These are phyloP conservation scores for Megalops cyprinoides DNA, from an alignment of 2,797 vertebrate genomes.

Conservation along the genomic window DNA sequence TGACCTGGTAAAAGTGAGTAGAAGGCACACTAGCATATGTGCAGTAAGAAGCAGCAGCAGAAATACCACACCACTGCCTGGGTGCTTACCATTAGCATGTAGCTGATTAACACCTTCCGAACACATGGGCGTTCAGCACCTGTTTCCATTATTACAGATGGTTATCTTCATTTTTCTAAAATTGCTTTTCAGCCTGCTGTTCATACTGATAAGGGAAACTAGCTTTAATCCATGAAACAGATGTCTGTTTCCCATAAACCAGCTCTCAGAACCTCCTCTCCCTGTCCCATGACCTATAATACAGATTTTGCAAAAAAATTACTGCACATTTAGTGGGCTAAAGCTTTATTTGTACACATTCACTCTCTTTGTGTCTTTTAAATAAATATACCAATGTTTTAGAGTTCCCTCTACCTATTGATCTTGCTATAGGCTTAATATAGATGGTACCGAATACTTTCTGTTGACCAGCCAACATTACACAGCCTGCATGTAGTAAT, in stretches of 20 bases:
- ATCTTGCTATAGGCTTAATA: too few species aligned
- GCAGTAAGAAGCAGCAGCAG: neutral
- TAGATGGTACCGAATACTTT: too few species aligned
- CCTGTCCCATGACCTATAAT: neutral
- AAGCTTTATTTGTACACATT: neutral
- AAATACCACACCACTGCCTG: neutral
- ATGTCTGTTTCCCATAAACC: neutral
- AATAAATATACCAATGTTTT: too few species aligned
- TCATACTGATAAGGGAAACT: constrained; percentile 17
- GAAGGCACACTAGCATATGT: too few species aligned
- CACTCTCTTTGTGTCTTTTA: too few species aligned
- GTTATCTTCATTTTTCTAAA: constrained; percentile 10
- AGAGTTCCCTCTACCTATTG: too few species aligned
- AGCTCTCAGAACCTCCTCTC: neutral
- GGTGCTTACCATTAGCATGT: neutral
- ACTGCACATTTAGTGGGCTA: neutral
- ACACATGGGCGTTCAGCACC: constrained; percentile 4
- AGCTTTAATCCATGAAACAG: constrained; percentile 14
- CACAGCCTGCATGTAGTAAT: too few species aligned
- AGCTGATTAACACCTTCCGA: constrained; percentile 1
- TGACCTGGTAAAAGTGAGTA: neutral
- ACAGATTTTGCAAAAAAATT: neutral
- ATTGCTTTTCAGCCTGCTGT: constrained; percentile 20
- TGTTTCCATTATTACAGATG: constrained; percentile 8
- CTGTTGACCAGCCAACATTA: too few species aligned